Conservation (phyloP, 2,888 invertebrate species). For the Incurvaria masculella region DNA sequence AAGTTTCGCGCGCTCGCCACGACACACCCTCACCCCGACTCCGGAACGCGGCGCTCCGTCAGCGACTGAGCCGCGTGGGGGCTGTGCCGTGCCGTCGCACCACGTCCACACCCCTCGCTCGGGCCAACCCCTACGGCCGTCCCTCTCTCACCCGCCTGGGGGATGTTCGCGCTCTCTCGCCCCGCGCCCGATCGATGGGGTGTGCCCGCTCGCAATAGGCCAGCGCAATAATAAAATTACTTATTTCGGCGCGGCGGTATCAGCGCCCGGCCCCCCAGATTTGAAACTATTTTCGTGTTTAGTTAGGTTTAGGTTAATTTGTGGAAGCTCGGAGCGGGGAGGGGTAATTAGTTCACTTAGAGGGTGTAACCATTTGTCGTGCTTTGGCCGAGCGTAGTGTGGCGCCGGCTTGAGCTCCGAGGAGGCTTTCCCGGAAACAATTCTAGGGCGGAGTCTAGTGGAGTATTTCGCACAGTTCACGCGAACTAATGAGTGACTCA, state of each 20-base stretch:
- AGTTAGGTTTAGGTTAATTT: conserved; percentile 4
- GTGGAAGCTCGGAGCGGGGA: neutral
- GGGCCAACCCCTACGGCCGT: neutral
- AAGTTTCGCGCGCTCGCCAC: no score
- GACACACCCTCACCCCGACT: no score
- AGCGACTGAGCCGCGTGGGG: no score
- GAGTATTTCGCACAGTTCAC: no score
- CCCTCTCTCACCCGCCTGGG: neutral
- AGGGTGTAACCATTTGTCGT: conserved; percentile 2
- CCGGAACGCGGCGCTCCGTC: no score
- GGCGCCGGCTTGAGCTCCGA: neutral
- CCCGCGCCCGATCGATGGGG: neutral
- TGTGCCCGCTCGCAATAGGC: neutral
- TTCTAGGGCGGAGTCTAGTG: neutral
- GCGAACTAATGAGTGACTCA: no score
- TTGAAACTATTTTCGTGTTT: neutral
- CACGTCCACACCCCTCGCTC: neutral
- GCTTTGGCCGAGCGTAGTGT: neutral
- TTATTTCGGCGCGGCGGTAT: neutral
- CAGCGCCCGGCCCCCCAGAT: neutral
- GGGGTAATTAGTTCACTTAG: conserved; percentile 4
- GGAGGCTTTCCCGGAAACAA: neutral
- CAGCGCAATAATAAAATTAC: neutral
- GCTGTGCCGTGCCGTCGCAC: neutral
- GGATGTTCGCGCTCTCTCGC: neutral